Evolutionary conservation across 2,797 vertebrate species (phyloP), one percentile per base, ranked within the genome.

Genomic region (Lagocephalus sceleratus): DNA sequence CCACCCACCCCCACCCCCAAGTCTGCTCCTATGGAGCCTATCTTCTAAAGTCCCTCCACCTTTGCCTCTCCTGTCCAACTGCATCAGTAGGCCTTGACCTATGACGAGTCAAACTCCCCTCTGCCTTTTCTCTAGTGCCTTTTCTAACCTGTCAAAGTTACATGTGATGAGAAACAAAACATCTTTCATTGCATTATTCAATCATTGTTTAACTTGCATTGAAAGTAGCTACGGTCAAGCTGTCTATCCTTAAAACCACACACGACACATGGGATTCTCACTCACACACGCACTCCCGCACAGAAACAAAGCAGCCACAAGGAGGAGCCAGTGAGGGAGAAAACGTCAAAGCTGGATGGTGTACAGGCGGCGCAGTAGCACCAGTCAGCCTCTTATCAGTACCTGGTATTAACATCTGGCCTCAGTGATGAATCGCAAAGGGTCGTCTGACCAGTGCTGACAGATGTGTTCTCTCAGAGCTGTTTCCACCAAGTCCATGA

Each of bases 281-380:
- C 16, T 63, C 80, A 83, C 23, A 68, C 81, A 57, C n/a, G n/a
- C 56, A 68, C 66, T 66, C 49, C 46, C 60, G 71, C 76, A 68
- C 16, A 62, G 76, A 76, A 83, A 77, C 61, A 76, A 69, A 81
- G 76, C 72, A 82, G 82, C 87, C 87, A 85, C 85, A 83, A 70
- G 79, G 81, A 71, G 86, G 88, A 73, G 81, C 84, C 81, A 77
- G 85, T 67, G 79, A 73, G 79, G 68, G 71, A 82, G 64, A 78
- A 75, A 68, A 69, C 59, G 68, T 75, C 46, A 43, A 73, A 78
- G 87, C 79, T 76, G 63, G 66, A 78, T 75, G 77, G 65, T 61
- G 54, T 44, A 71, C 60, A 51, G 73, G 76, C 20, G 48, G 66
- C 65, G 76, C 68, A 68, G 73, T 60, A 60, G 66, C 67, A 69